These are phyloP conservation scores for Isurus oxyrinchus DNA, from an alignment of 2,113 vertebrate species.

Conservation along the genomic window DNA sequence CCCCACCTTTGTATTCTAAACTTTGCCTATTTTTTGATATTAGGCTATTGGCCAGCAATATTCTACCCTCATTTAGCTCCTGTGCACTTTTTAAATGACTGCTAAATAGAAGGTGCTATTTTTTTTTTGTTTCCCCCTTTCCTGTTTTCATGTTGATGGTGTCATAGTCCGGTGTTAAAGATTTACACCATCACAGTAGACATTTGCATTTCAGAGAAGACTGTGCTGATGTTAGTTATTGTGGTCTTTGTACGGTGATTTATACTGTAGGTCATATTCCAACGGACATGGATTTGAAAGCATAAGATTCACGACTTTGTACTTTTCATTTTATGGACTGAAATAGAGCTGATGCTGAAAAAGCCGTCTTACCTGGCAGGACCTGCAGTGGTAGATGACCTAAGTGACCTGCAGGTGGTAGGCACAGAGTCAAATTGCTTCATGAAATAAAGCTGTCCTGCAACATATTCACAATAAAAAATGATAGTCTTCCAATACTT, in stretches of 20 bases:
- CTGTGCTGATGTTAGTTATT: constrained; percentile 22
- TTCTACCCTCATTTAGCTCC: not conserved
- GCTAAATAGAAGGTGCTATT: not conserved
- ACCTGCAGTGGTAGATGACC: constrained; percentile 70
- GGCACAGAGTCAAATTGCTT: constrained; percentile 93
- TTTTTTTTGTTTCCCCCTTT: not conserved
- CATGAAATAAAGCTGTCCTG: constrained; percentile 98
- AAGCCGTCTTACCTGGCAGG: constrained; percentile 68
- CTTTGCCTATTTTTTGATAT: not conserved
- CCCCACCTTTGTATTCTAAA: not conserved
- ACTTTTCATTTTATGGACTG: constrained; percentile 24
- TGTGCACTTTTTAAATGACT: not conserved
- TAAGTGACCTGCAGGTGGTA: constrained; percentile 76
- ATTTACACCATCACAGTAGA: not conserved
- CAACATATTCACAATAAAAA: constrained; percentile 91
- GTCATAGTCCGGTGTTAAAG: not conserved
- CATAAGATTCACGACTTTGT: constrained; percentile 27
- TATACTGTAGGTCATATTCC: constrained; percentile 14
- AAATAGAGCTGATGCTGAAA: constrained; percentile 9
- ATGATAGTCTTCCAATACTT: constrained; percentile 76
- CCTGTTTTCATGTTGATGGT: not conserved
- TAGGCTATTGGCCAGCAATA: not conserved
- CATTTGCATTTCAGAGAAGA: constrained; percentile 15
- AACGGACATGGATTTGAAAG: not conserved
- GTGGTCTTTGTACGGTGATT: constrained; percentile 26